A percentile compares a stretch with the other conserved stretches of the same genome.
Conservation (phyloP, 2,888 invertebrate species). For the Agriotes lineatus region DNA sequence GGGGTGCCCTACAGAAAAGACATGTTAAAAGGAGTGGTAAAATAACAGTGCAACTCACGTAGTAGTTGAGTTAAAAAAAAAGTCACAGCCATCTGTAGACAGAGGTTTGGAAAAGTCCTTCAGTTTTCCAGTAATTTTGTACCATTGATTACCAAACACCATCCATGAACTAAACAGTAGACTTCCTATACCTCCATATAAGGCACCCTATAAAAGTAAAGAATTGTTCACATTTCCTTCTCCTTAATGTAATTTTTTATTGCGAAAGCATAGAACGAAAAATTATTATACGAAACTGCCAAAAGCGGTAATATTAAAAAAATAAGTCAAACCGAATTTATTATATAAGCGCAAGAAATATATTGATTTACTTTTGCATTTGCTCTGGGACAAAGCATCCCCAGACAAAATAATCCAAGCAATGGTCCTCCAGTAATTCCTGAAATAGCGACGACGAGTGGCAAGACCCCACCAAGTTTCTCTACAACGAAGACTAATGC, state of each 20-base stretch:
- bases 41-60: not conserved
- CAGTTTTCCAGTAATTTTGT: slow-evolving; percentile 30
- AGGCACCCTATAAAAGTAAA: slow-evolving; percentile 42
- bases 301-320: too few species aligned
- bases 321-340: slow-evolving; percentile 47
- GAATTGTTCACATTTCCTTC: not conserved
- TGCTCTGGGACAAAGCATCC: slow-evolving; percentile 75
- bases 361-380: slow-evolving; percentile 67
- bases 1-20: not conserved
- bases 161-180: slow-evolving; percentile 44
- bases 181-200: slow-evolving; percentile 44
- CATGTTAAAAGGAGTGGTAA: not conserved
- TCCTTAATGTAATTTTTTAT: too few species aligned
- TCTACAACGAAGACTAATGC: slow-evolving; percentile 76
- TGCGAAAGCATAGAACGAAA: too few species aligned
- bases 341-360: too few species aligned
- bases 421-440: slow-evolving; percentile 75
- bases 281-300: too few species aligned
- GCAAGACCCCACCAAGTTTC: slow-evolving; percentile 75
- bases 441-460: slow-evolving; percentile 72
- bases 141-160: slow-evolving; percentile 40
- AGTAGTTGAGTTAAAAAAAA: slow-evolving; percentile 9
- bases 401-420: slow-evolving; percentile 75
- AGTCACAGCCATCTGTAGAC: slow-evolving; percentile 41
- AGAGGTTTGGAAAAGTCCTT: slow-evolving; percentile 33